Conservation (phyloP, 1,140 invertebrate species). For the Antheraea mylitta region DNA sequence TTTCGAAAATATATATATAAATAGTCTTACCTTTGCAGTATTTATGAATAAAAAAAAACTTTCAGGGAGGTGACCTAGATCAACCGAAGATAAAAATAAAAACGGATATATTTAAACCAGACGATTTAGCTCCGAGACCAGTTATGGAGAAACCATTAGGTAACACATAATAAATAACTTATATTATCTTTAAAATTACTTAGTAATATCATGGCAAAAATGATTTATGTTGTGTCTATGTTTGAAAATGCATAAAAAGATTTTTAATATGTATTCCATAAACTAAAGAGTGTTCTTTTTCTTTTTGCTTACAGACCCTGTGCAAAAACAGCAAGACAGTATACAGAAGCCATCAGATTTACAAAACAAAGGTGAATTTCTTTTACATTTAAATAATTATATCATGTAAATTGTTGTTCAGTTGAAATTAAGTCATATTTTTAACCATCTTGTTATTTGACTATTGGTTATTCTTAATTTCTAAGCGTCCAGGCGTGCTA, state of each 20-base stretch:
- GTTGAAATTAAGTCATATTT: too few species aligned
- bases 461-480: too few species aligned
- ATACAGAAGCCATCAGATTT: constrained; percentile 46
- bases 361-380: constrained; percentile 47
- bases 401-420: too few species aligned
- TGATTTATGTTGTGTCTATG: too few species aligned
- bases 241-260: background rate
- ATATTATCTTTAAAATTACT: background rate
- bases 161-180: constrained; percentile 17
- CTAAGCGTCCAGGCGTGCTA: too few species aligned
- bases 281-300: constrained; percentile 1
- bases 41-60: constrained; percentile 1
- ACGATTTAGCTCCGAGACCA: constrained; percentile 55
- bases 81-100: constrained; percentile 74
- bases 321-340: constrained; percentile 46
- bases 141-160: constrained; percentile 51
- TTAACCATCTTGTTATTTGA: too few species aligned
- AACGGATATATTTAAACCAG: constrained; percentile 71
- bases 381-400: too few species aligned
- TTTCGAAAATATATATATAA: too few species aligned
- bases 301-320: constrained; percentile 42
- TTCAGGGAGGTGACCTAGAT: constrained; percentile 55
- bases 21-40: background rate
- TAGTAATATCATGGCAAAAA: too few species aligned
- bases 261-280: background rate